phyloP scores from a whole-genome alignment of 2,113 vertebrate genomes.

The Mormoops blainvillei region DNA sequence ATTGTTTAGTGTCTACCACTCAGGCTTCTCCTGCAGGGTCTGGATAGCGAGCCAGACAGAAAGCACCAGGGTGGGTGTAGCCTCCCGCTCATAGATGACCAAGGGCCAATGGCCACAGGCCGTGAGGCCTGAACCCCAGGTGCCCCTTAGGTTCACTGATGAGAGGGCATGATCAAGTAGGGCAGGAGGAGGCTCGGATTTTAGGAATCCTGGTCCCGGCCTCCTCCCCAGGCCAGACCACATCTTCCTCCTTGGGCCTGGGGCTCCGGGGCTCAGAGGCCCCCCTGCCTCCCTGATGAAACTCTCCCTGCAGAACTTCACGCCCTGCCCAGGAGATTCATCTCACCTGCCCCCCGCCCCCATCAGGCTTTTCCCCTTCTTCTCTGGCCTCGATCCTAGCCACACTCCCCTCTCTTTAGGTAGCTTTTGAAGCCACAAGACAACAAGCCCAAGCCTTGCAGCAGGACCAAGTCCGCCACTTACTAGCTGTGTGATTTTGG shows the following conservation, averaged over 20 bases:
- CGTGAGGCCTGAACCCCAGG: neutral
- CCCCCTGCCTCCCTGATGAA: neutral
- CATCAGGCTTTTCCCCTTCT: neutral
- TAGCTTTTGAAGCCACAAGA: neutral
- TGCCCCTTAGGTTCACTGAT: neutral
- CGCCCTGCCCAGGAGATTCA: rapidly evolving
- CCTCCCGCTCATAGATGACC: neutral
- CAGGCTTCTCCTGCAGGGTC: neutral
- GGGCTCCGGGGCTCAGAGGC: neutral
- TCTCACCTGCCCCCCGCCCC: no score
- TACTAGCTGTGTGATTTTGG: neutral
- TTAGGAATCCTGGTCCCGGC: neutral
- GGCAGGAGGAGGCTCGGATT: neutral
- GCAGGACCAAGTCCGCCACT: neutral
- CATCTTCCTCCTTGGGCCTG: neutral
- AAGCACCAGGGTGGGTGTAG: neutral
- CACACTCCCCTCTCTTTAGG: neutral
- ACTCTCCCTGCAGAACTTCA: rapidly evolving
- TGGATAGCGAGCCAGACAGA: neutral
- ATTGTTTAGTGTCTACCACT: neutral
- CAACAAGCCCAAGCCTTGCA: neutral
- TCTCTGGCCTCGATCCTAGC: neutral
- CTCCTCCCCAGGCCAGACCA: neutral
- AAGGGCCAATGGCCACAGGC: neutral
- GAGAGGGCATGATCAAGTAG: neutral